Evolutionary conservation across 2,888 invertebrate species (phyloP).

Genomic region (Rhagium mordax): DNA sequence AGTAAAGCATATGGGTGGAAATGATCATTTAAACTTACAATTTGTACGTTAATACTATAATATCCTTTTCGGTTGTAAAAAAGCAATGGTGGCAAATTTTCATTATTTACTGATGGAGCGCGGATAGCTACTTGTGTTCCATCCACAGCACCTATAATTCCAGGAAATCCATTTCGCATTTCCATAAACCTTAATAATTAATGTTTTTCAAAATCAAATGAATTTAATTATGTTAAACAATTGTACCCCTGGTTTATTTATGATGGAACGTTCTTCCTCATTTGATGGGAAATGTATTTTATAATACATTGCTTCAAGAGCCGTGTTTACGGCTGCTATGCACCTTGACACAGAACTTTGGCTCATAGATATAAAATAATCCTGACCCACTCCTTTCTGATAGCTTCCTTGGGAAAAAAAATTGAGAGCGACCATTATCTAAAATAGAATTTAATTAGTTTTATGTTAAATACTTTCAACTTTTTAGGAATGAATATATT

Average conservation of each 20-base stretch:
- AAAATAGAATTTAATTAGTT: neutral
- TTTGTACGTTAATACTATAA: no score
- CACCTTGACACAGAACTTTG: neutral
- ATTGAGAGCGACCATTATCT: neutral
- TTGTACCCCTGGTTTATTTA: no score
- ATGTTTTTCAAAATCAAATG: no score
- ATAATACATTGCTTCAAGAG: neutral
- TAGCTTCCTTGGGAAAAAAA: slow-evolving; percentile 1
- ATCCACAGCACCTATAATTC: no score
- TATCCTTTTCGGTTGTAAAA: neutral
- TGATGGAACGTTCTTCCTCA: no score
- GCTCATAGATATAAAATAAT: slow-evolving; percentile 1
- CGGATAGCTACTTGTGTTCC: no score
- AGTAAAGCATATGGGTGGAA: neutral
- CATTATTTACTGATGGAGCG: neutral
- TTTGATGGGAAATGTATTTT: no score
- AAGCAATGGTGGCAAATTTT: neutral
- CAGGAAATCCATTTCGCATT: no score
- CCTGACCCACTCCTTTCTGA: neutral
- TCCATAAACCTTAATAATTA: no score
- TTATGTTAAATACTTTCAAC: no score
- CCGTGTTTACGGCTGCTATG: neutral
- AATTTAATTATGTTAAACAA: no score
- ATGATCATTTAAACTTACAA: neutral
- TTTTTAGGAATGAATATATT: no score